phyloP scores from a whole-genome alignment of 2,888 invertebrate species.

The Alloscopus bannaensis region DNA sequence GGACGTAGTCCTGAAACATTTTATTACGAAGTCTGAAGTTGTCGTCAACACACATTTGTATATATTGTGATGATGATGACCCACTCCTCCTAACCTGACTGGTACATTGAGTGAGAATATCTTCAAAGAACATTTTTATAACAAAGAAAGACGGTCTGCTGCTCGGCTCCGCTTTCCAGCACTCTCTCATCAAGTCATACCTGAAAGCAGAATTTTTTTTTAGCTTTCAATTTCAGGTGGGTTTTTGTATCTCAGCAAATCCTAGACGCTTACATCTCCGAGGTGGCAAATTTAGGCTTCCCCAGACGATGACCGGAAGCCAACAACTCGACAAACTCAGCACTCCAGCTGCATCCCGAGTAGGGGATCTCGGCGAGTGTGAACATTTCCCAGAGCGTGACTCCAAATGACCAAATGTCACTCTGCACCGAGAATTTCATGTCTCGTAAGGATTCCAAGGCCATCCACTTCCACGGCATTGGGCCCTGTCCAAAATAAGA shows the following conservation, averaged over 20 bases:
- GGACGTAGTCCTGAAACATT: slow-evolving; percentile 50
- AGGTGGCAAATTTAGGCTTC: slow-evolving; percentile 57
- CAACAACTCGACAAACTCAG: slow-evolving; percentile 61
- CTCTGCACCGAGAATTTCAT: slow-evolving; percentile 62
- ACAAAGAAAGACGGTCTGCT: slow-evolving; percentile 62
- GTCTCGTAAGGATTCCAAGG: slow-evolving; percentile 58
- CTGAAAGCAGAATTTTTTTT: slow-evolving; percentile 17
- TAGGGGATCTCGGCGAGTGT: slow-evolving; percentile 58
- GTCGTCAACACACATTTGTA: too few relatives aligned
- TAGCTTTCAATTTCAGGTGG: not conserved
- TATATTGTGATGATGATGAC: not conserved
- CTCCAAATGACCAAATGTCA: slow-evolving; percentile 58
- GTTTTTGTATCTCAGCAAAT: not conserved
- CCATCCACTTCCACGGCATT: slow-evolving; percentile 67
- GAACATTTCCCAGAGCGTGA: slow-evolving; percentile 58
- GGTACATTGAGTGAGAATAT: slow-evolving; percentile 62
- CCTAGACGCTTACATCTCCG: slow-evolving; percentile 56
- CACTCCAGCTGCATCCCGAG: slow-evolving; percentile 64
- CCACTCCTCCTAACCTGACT: slow-evolving; percentile 45
- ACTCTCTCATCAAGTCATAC: slow-evolving; percentile 65
- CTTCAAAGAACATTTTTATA: slow-evolving; percentile 61
- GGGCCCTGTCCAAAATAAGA: slow-evolving; percentile 35
- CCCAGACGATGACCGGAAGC: slow-evolving; percentile 61
- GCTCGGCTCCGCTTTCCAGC: slow-evolving; percentile 59
- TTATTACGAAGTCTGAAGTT: too few relatives aligned